phyloP scores from a whole-genome alignment of 92 coral and sea anemone genomes.

The Porites rus region DNA sequence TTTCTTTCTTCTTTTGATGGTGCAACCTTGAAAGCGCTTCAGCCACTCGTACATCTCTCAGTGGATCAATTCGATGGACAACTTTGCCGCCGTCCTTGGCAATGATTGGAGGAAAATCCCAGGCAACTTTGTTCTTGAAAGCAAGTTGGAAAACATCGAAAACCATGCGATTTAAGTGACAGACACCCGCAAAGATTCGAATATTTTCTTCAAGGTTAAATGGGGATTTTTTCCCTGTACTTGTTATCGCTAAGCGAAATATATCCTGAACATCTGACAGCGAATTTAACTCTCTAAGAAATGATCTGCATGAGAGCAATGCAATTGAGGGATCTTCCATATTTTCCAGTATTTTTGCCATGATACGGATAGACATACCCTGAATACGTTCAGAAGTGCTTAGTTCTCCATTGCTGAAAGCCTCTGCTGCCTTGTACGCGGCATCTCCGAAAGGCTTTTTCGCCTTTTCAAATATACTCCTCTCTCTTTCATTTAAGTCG shows the following conservation, averaged over 20 bases:
- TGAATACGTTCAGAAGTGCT: no score
- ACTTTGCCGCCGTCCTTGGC: background rate
- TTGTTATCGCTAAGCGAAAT: background rate
- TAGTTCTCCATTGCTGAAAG: no score
- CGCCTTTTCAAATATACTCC: no score
- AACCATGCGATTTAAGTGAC: conserved; percentile 30
- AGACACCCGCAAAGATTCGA: conserved; percentile 8
- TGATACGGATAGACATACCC: no score
- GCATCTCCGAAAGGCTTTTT: no score
- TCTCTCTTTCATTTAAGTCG: no score
- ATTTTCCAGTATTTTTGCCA: no score
- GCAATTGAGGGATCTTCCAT: no score
- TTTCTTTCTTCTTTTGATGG: background rate
- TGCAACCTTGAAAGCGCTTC: background rate
- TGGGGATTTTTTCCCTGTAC: background rate
- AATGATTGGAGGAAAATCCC: conserved; percentile 19
- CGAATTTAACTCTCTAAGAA: no score
- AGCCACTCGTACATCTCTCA: conserved; percentile 14
- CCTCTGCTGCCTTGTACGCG: no score
- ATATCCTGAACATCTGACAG: background rate
- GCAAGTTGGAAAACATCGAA: conserved; percentile 1
- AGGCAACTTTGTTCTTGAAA: background rate
- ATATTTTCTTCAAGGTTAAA: background rate
- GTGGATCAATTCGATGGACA: background rate
- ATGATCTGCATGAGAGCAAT: no score